Percentiles rank a stretch among this genome's conserved stretches.
phyloP scores from a whole-genome alignment of 2,797 vertebrate species.

The Xyrichtys novacula region DNA sequence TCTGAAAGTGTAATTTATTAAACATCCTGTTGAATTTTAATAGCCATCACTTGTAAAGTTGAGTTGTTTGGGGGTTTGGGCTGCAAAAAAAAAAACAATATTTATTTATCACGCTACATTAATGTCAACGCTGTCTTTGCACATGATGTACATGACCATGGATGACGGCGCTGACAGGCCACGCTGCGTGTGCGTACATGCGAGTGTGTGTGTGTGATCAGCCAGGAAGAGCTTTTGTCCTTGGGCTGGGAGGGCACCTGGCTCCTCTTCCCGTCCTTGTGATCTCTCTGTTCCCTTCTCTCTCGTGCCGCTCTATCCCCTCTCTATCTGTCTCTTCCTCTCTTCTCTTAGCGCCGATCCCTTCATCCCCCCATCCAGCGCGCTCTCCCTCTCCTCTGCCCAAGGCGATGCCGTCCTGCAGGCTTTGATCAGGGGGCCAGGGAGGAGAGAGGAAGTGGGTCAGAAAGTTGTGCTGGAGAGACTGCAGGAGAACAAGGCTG shows the following conservation, averaged over 20 bases:
- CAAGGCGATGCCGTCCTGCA: slow-evolving; percentile 87
- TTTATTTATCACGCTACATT: slow-evolving; percentile 64
- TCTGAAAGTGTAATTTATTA: slow-evolving; percentile 82
- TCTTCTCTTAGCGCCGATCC: slow-evolving; percentile 76
- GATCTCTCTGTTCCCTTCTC: slow-evolving; percentile 82
- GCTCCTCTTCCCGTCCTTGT: slow-evolving; percentile 80
- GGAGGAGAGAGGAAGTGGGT: slow-evolving; percentile 89
- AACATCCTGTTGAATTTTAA: slow-evolving; percentile 81
- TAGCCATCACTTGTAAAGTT: slow-evolving; percentile 70
- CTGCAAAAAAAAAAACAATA: slow-evolving; percentile 14
- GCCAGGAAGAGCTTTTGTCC: slow-evolving; percentile 84
- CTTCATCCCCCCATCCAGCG: slow-evolving; percentile 77
- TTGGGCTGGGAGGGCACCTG: slow-evolving; percentile 85
- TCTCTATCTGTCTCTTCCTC: slow-evolving; percentile 81
- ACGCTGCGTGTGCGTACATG: slow-evolving; percentile 8
- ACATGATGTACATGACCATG: slow-evolving; percentile 66
- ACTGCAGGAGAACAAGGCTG: slow-evolving; percentile 90
- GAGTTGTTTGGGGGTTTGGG: slow-evolving; percentile 65
- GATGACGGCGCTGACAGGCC: slow-evolving; percentile 77
- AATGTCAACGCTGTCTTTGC: slow-evolving; percentile 70
- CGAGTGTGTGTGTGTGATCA: slow-evolving; percentile 66
- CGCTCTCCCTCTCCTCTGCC: slow-evolving; percentile 81
- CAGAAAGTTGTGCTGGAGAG: slow-evolving; percentile 88
- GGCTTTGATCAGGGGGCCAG: slow-evolving; percentile 88
- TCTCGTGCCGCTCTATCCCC: slow-evolving; percentile 76